Base-by-base conservation (phyloP, 2,797 vertebrate genomes). In the Picus viridis region DNA sequence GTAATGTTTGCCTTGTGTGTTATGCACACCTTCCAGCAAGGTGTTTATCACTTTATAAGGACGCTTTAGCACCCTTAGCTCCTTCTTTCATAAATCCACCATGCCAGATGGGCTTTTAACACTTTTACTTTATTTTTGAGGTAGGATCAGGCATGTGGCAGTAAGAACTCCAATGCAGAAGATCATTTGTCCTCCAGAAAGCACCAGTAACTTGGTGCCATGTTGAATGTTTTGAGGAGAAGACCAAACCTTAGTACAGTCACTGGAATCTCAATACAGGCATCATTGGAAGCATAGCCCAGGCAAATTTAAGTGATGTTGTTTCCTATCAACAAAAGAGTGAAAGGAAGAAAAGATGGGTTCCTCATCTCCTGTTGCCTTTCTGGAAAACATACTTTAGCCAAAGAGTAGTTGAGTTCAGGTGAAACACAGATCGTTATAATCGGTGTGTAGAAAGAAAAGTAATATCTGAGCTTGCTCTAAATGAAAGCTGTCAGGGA, bases 11-110 rank as follows among this genome's bases (percentile, higher is more conserved):
- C 36, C 63, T 62, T 65, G 26, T 71, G 53, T 53, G 49, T 86
- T 87, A 61, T 57, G 43, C 71, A 84, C 51, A 73, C 80, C n/a
- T 94, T 94, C 74, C 64, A 84, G 68, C 29, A 83, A 77, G 62
- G 47, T 30, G 5, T 95, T 92, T 92, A 94, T 62, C 80, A 85
- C 88, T 27, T 89, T 74, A 14, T 77, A 64, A 95, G 77, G 65
- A 45, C 69, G 86, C 56, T 85, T 86, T 91, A 88, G 68, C 80
- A 86, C 77, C 69, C 49, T 79, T 76, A 41, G 32, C 43, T 91
- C 41, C 53, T 87, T 86, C 59, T 63, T 88, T 89, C 86, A 29
- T 88, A 73, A 88, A 92, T 91, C 34, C 58, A 32, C 49, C 29
- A 3, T 63, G 24, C 89, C 85, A 94, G 68, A 86, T 76, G 77